Evolutionary conservation across 1,140 invertebrate genomes (phyloP).

Genomic region (Musca vetustissima): DNA sequence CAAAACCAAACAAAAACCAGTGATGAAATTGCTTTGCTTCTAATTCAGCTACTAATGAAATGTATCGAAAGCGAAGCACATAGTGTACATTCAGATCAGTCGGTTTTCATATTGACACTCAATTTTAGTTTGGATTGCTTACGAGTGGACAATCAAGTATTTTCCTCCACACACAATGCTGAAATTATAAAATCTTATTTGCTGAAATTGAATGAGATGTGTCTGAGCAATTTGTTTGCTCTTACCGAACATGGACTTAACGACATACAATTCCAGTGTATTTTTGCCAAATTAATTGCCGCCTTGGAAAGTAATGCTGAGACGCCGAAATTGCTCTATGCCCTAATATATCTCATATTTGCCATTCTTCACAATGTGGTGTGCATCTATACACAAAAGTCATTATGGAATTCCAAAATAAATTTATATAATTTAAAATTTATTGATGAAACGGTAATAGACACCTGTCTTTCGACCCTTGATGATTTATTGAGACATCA

Average conservation of each 20-base stretch:
- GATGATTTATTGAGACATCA: slow-evolving; percentile 19
- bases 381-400: slow-evolving; percentile 1
- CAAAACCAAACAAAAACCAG: slow-evolving; percentile 35
- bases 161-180: slow-evolving; percentile 30
- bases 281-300: slow-evolving; percentile 26
- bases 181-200: slow-evolving; percentile 46
- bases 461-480: slow-evolving; percentile 36
- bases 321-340: background rate
- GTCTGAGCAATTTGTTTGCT: slow-evolving; percentile 46
- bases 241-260: slow-evolving; percentile 28
- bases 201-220: slow-evolving; percentile 41
- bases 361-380: slow-evolving; percentile 44
- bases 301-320: slow-evolving; percentile 20
- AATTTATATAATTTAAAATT: slow-evolving; percentile 25
- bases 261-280: slow-evolving; percentile 29
- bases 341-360: slow-evolving; percentile 39
- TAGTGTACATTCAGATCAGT: slow-evolving; percentile 30
- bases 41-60: slow-evolving; percentile 42
- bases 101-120: slow-evolving; percentile 40
- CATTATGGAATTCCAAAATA: background rate
- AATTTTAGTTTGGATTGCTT: slow-evolving; percentile 48
- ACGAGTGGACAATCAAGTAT: slow-evolving; percentile 28
- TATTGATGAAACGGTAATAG: slow-evolving; percentile 40
- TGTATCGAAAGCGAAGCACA: slow-evolving; percentile 42
- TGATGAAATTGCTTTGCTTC: slow-evolving; percentile 45